Evolutionary conservation across 2,888 invertebrate species (phyloP).

Genomic region (Polietes domitor): DNA sequence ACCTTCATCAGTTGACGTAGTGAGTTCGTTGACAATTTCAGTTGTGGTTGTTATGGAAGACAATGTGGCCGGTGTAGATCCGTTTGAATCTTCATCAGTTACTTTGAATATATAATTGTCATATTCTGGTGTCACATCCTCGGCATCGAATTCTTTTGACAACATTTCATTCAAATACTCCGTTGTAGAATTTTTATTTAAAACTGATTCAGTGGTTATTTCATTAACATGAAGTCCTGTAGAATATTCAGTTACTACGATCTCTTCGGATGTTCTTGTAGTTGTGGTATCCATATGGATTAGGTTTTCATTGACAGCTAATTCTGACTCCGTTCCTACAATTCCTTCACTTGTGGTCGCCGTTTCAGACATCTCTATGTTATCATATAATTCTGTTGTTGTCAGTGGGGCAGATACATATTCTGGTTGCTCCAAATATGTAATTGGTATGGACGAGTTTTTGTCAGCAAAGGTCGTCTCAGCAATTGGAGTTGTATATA

Average conservation of each 20-base stretch:
- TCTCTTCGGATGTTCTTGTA: not conserved
- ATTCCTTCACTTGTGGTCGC: not conserved
- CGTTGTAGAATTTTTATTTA: too few species aligned
- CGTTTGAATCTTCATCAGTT: too few species aligned
- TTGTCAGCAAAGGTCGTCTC: not conserved
- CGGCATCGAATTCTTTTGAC: too few species aligned
- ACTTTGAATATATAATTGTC: too few species aligned
- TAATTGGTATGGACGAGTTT: not conserved
- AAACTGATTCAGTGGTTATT: not conserved
- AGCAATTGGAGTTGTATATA: not conserved
- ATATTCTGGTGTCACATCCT: too few species aligned
- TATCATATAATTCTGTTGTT: not conserved
- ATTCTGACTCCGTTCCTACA: not conserved
- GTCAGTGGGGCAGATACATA: not conserved
- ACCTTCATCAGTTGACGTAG: too few species aligned
- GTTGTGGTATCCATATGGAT: not conserved
- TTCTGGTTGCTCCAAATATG: not conserved
- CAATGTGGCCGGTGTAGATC: too few species aligned
- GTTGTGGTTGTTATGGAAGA: too few species aligned
- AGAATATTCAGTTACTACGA: not conserved
- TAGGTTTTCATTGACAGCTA: not conserved
- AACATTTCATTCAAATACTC: too few species aligned
- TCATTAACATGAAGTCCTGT: slow-evolving; percentile 18
- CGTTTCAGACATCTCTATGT: not conserved
- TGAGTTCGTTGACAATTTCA: too few species aligned